A percentile compares a stretch with the other conserved stretches of the same genome.
These are phyloP conservation scores for Endotricha flammealis DNA, from an alignment of 2,888 invertebrate genomes.

Conservation along the genomic window DNA sequence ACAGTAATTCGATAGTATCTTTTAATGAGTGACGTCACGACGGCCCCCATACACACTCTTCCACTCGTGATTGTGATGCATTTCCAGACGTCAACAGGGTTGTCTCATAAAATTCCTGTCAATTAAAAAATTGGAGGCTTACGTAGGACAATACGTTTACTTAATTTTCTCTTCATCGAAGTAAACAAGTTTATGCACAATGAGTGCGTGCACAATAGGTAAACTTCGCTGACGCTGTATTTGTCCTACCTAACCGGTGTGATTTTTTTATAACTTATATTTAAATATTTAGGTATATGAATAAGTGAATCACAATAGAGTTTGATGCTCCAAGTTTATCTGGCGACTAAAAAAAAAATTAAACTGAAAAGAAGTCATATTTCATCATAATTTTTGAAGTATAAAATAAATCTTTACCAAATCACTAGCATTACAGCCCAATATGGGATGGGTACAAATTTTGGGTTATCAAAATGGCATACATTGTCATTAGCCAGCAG, in stretches of 20 bases:
- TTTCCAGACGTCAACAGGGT: conserved; percentile 37
- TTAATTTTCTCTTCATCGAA: too few relatives aligned
- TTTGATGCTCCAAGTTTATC: neutral
- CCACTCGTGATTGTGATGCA: conserved; percentile 50
- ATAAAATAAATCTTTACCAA: too few relatives aligned
- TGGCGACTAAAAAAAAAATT: too few relatives aligned
- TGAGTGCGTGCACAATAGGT: neutral
- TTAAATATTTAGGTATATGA: too few relatives aligned
- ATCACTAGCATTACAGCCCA: neutral
- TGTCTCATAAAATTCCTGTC: conserved; percentile 34
- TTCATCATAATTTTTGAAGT: too few relatives aligned
- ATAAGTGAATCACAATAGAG: too few relatives aligned
- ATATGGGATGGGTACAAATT: neutral
- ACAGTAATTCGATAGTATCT: conserved; percentile 51
- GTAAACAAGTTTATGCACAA: neutral
- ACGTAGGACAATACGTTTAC: conserved; percentile 1
- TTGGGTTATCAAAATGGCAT: neutral
- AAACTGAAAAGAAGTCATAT: too few relatives aligned
- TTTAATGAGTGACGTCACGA: conserved; percentile 47
- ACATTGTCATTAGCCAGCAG: conserved; percentile 1
- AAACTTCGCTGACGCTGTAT: neutral
- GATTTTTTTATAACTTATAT: too few relatives aligned
- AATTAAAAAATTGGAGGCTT: conserved; percentile 25
- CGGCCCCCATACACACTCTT: conserved; percentile 44
- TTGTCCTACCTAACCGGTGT: neutral